Percentiles rank a stretch among this genome's conserved stretches.
Conservation (phyloP, 2,888 invertebrate genomes). For the Nomada flava region DNA sequence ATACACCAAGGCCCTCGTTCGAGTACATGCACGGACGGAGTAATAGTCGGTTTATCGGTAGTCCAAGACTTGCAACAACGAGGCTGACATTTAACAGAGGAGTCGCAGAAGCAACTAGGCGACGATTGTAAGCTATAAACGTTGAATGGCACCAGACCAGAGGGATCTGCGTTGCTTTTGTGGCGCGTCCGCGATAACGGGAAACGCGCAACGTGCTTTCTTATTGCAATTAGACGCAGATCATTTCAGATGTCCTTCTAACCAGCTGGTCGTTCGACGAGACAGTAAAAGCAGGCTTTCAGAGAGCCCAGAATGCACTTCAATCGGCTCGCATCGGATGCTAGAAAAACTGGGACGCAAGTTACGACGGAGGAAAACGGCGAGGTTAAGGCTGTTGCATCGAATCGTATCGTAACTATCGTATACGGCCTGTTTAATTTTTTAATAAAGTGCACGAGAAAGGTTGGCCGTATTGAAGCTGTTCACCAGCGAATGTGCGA, state of each 20-base stretch:
- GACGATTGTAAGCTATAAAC: conserved; percentile 20
- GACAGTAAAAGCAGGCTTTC: conserved; percentile 47
- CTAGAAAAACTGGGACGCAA: conserved; percentile 8
- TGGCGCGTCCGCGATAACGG: conserved; percentile 48
- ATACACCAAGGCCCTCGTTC: background rate
- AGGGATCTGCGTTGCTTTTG: conserved; percentile 22
- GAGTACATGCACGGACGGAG: background rate
- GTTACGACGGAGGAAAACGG: conserved; percentile 25
- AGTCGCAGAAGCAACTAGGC: background rate
- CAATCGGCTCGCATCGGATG: conserved; percentile 11
- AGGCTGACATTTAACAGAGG: background rate
- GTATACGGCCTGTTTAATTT: conserved; percentile 49
- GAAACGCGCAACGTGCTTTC: conserved; percentile 50
- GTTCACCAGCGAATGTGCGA: conserved; percentile 9
- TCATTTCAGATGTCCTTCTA: conserved; percentile 52
- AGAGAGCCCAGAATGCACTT: conserved; percentile 29
- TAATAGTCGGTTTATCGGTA: conserved; percentile 11
- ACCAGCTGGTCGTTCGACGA: conserved; percentile 31
- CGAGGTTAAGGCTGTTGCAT: conserved; percentile 26
- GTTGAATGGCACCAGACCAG: conserved; percentile 17
- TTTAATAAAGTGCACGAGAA: conserved; percentile 46
- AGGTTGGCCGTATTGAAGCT: conserved; percentile 22
- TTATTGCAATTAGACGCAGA: conserved; percentile 62
- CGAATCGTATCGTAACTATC: conserved; percentile 47
- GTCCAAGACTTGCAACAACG: background rate